Evolutionary conservation across 2,888 invertebrate genomes (phyloP), one percentile per base, ranked within the genome.

Genomic region (Antheraea assamensis): DNA sequence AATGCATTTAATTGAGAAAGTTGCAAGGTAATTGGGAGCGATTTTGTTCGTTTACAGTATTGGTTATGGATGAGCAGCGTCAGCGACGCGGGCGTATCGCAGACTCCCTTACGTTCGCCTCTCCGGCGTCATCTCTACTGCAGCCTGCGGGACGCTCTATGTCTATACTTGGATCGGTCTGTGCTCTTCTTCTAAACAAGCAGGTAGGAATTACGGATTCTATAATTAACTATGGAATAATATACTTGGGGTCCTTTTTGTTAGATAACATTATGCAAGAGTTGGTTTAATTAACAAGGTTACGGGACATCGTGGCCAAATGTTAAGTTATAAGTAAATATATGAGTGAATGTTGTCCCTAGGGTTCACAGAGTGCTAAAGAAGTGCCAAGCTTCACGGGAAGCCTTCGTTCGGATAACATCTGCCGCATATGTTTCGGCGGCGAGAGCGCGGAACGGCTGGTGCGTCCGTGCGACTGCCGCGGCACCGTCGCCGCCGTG

Each of bases 401-500:
- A 74, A 91, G 90, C 80, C 80, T 83, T 27, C 83, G 81, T 2
- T 87, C 91, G 8, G 91, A 91, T 76, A 90, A 87, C 85, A 93
- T 94, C 81, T 94, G 94, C 80, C 93, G 94, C 80, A 94, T 94
- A 80, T 94, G 94, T 83, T 94, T 94, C 87, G 94, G 94, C 77
- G 94, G 94, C 74, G 91, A 88, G 86, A 92, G 92, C 7, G 87
- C 90, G 15, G 94, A 93, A 90, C 90, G 92, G 66, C 89, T 94
- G 80, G 93, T 93, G 83, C 89, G 91, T 82, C 94, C 94, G 74
- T 94, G 94, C 87, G 88, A 89, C 3, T 94, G 94, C 80, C 90
- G 94, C 78, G 94, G 94, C 73, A 94, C 94, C 81, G 90, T 94
- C 81, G 94, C 94, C 74, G 92, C 92, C 76, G 94, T 94, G 79